These are phyloP conservation scores for Pluvialis apricaria DNA, from an alignment of 2,113 vertebrate species.

Conservation along the genomic window DNA sequence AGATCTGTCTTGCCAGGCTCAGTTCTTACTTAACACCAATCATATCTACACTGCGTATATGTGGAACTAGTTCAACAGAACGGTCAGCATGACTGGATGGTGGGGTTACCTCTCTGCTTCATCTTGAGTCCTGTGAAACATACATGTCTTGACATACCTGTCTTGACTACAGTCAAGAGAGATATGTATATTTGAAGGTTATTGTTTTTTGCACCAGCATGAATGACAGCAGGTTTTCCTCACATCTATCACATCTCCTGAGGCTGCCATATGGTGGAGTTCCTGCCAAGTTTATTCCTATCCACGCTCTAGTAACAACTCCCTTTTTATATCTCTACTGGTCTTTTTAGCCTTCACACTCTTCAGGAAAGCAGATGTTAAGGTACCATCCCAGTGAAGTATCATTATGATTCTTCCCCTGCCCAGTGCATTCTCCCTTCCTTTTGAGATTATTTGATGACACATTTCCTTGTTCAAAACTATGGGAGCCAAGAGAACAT, in stretches of 20 bases:
- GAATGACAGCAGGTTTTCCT: neutral
- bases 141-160: neutral
- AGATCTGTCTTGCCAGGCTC: neutral
- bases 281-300: constrained; percentile 32
- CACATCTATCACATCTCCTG: neutral
- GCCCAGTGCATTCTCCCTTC: neutral
- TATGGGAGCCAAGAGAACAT: constrained; percentile 56
- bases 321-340: neutral
- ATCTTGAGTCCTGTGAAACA: neutral
- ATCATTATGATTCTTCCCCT: neutral
- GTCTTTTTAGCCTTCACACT: constrained; percentile 15
- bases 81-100: neutral
- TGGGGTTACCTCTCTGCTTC: neutral
- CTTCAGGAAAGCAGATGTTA: constrained; percentile 26
- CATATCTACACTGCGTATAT: accelerated
- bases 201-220: neutral
- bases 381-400: neutral
- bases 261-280: constrained; percentile 1
- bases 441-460: constrained; percentile 35
- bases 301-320: neutral
- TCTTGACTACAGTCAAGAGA: neutral
- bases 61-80: neutral
- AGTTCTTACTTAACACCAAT: neutral
- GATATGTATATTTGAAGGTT: neutral
- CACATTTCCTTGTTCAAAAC: constrained; percentile 49